Evolutionary conservation across 2,113 vertebrate genomes (phyloP), one percentile per base, ranked within the genome.

Genomic region (Gambusia affinis): DNA sequence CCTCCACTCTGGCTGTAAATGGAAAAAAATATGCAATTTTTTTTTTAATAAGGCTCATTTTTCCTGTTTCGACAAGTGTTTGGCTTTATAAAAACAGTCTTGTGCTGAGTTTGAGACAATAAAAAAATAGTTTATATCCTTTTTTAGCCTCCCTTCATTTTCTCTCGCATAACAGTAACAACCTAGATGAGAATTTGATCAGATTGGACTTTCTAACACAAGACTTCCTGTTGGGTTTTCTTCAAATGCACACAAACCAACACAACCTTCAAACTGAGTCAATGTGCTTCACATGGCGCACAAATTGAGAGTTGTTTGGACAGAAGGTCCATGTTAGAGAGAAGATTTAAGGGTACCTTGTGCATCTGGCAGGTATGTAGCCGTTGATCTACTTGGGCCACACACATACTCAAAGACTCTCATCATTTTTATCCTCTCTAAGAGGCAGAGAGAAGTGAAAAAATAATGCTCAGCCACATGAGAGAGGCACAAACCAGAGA

Each of bases 311-410:
- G 60, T 54, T 93, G 89, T 93, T 93, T 92, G 73, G 78, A 92
- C 92, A 94, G 91, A 79, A 85, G 90, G 90, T 87, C 82, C 64
- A 90, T 70, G 88, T 94, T 93, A 93, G 82, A 71, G 78, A 60
- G 75, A 75, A 90, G 93, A 88, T 91, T 94, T 91, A 92, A 69
- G 68, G 78, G 83, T 84, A 93, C 85, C 90, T 92, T 60, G 35
- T 82, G 83, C 78, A 83, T 84, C 85, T 79, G 57, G 85, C 90
- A 93, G 90, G 90, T 93, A 92, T 92, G 89, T 79, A 83, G 74
- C 72, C 60, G 65, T 39, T 83, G 76, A 92, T 78, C 85, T 81
- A 79, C 44, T 28, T 35, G 8, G 90, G 84, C 91, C 91, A 93
- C 88, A 92, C 89, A 85, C 82, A 74, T 0, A 8, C 64, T 30